These are phyloP conservation scores for Cinclus mexicanus DNA, from an alignment of 2,113 vertebrate genomes.

Conservation along the genomic window DNA sequence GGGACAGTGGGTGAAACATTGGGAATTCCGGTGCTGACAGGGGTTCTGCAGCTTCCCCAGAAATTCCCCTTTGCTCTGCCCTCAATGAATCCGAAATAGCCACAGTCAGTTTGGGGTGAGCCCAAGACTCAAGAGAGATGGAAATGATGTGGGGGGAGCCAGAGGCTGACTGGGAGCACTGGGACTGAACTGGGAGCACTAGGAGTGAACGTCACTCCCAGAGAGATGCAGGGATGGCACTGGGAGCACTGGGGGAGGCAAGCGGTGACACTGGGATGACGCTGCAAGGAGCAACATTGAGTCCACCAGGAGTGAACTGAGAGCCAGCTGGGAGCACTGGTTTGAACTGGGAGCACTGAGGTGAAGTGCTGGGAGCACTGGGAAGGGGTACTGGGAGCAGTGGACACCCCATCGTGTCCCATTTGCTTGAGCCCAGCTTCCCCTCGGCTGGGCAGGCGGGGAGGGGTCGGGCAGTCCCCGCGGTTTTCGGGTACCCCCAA, in stretches of 20 bases:
- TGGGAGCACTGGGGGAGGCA: background rate
- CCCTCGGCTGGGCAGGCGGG: too few species aligned
- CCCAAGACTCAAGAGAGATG: background rate
- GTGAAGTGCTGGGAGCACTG: too few species aligned
- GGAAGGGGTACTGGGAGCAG: too few species aligned
- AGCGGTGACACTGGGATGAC: background rate
- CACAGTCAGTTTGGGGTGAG: background rate
- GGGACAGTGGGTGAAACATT: background rate
- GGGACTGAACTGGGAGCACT: background rate
- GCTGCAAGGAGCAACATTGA: background rate
- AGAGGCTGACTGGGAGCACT: background rate
- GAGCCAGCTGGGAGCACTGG: background rate
- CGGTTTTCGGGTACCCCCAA: too few species aligned
- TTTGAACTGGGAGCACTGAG: too few species aligned
- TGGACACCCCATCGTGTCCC: too few species aligned
- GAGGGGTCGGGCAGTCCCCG: too few species aligned
- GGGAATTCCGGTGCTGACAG: background rate
- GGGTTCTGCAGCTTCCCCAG: background rate
- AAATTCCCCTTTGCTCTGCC: background rate
- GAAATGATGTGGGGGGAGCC: background rate
- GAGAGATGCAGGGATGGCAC: background rate
- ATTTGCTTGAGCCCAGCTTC: too few species aligned
- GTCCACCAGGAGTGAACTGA: background rate
- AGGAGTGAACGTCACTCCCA: background rate
- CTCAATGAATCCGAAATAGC: background rate